Base-by-base conservation (phyloP, 2,888 invertebrate species). In the Lymantria dispar region DNA sequence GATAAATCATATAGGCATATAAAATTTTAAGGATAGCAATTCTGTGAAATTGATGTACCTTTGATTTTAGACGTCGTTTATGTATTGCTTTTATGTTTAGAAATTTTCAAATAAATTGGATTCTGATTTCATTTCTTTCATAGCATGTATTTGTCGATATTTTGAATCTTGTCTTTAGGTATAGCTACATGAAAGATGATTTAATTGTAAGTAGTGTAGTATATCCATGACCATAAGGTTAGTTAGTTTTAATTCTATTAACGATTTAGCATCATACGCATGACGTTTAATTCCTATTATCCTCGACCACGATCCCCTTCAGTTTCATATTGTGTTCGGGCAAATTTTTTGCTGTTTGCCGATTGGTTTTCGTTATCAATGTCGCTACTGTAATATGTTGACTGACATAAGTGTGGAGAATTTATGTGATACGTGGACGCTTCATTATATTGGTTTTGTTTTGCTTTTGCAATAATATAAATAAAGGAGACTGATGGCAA, bases 381-480 rank as follows among this genome's bases (percentile, higher is more conserved):
- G 81, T 87, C 64, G 85, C 81, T 80, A 71, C 48, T 64, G 52
- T 64, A 54, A 43, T 37, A 37, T 14, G 13, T 56, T 70, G 76
- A 68, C 64, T 68, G 58, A 64, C 57, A 60, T 59, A 48, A 59
- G 53, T 74, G 63, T 69, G 73, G 68, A 65, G 52, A 58, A 62
- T 56, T 60, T 68, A 64, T 70, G 70, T 70, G 54, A 73, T 62
- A 63, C 76, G 73, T 79, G 79, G 72, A 73, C 70, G 81, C 78
- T 83, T 81, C 67, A 77, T 83, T 77, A 76, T 74, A 78, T 75
- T 76, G 62, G 66, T 81, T 86, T 85, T 83, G 73, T 84, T 87
- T 88, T 85, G 87, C 87, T 78, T 80, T 83, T 85, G 81, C 88
- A 77, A 85, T 85, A 75, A 83, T 78, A 81, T 82, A 74, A 78